Evolutionary conservation across 2,888 invertebrate genomes (phyloP), one percentile per base, ranked within the genome.

Genomic region (Himalopsyche japonica): DNA sequence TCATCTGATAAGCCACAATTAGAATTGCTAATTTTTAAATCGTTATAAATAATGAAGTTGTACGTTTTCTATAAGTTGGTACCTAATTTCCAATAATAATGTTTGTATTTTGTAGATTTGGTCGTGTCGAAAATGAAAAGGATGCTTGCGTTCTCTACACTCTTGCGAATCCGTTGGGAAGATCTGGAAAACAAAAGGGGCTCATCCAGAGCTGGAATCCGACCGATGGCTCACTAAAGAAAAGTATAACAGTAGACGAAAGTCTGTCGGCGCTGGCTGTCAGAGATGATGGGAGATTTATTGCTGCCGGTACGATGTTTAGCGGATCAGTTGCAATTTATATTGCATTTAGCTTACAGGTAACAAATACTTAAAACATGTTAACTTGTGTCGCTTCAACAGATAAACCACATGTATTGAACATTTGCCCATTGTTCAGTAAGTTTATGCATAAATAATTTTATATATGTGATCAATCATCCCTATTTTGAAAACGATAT

Each of bases 251-350:
- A 37, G 94, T 95, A 84, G 93, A 94, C 83, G 97, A 98, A 91
- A 95, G 96, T 84, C 91, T 97, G 43, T 95, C 97, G 4, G 97
- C 97, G 20, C 92, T 98, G 87, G 96, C 98, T 0, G 97, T 97
- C 34, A 93, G 98, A 84, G 97, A 98, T 90, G 98, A 99, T 92
- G 99, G 99, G 0, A 93, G 96, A 85, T 99, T 97, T 91, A 94
- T 98, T 1, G 98, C 97, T 83, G 94, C 98, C 20, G 99, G 98
- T 10, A 98, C 98, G 64, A 98, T 98, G 96, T 96, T 96, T 89
- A 96, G 96, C 84, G 98, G 98, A 79, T 97, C 96, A 88, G 97
- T 99, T 18, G 95, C 96, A 87, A 96, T 99, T 88, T 97, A 97
- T 89, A 94, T 98, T 87, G 96, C 97, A 77, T 98, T 98, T 90